Base-by-base conservation (phyloP, 2,113 vertebrate species). In the Cariama cristata region DNA sequence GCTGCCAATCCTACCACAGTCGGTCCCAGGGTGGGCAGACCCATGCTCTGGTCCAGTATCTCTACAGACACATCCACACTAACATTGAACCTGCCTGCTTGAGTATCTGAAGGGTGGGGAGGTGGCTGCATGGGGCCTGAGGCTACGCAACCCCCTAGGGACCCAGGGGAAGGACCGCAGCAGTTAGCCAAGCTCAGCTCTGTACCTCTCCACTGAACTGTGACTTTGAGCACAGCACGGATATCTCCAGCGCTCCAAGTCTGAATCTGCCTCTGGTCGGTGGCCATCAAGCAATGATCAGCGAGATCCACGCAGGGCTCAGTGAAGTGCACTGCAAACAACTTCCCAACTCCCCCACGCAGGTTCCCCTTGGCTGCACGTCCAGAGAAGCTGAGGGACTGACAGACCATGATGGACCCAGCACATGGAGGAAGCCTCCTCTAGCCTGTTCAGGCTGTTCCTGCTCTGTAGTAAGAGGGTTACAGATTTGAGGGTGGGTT, bases 251-350 rank as follows among this genome's bases (percentile, higher is more conserved):
- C 2, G 3, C 71, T 33, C 22, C 35, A 72, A 13, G 35, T 21
- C 45, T 80, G 53, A 49, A 50, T 72, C 4, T 71, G 22, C 45
- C 40, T 81, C 81, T 77, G 38, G 35, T 40, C 2, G 4, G 33
- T 45, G 71, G 35, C 24, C 58, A 47, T 72, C 86, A 90, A 86
- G 44, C 45, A 77, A 24, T 21, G 64, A 82, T 16, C 45, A 76
- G 35, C 2, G 11, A 55, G 33, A 19, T 87, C n/a, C 79, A 35
- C 0, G 0, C 0, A 0, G 42, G 38, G 21, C 33, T 81, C 73
- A 49, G 19, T 11, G 44, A 85, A 45, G 12, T 6, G 17, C 16
- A 26, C 49, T 40, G 74, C 2, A 6, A 87, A 53, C 22, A 81
- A 13, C 50, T 75, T 73, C 35, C 40, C 10, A 14, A 40, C 6